Evolutionary conservation across 2,888 invertebrate species (phyloP), one percentile per base, ranked within the genome.

Genomic region (Cryptocephalus moraei): DNA sequence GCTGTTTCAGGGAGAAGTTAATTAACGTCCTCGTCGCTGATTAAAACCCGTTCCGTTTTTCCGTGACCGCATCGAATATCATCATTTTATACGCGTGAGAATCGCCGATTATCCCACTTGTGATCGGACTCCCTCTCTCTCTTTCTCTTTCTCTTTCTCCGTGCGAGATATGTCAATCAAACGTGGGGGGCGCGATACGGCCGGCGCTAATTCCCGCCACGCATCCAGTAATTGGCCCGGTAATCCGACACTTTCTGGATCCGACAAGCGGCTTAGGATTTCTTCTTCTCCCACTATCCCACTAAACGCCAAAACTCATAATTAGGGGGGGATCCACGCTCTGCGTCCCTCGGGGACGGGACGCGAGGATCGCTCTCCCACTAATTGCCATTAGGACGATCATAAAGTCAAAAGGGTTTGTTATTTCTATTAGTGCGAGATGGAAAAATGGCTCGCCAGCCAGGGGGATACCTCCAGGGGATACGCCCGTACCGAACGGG

Each of bases 201-300:
- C 22, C 22, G 22, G 22, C 22, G 22, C 22, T 22, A 22, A 22
- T 22, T 22, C 22, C 22, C 22, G 22, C 22, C 22, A 22, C 22
- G 22, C 22, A 36, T 50, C 57, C 59, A 56, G 64, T 67, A 68
- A 68, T 68, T 68, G 68, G 65, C 65, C 62, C 58, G 58, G 67
- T 67, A 67, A 68, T 65, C 66, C 67, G 63, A 65, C 66, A 64
- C 66, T 64, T 62, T 61, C 63, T 12, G 12, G n/a, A 58, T 57
- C 61, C 61, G 60, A 62, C 60, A 68, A 66, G 66, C 64, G 62
- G 68, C 67, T 68, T 67, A 67, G 64, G 62, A 65, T 66, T 68
- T 64, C 66, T 63, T 64, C 62, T 56, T 56, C 55, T 56, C 48
- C 44, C 41, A 42, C 46, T 13, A 36, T 12, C 36, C 12, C 36